Conservation (phyloP, 2,888 invertebrate genomes). For the Archips crataeganus region DNA sequence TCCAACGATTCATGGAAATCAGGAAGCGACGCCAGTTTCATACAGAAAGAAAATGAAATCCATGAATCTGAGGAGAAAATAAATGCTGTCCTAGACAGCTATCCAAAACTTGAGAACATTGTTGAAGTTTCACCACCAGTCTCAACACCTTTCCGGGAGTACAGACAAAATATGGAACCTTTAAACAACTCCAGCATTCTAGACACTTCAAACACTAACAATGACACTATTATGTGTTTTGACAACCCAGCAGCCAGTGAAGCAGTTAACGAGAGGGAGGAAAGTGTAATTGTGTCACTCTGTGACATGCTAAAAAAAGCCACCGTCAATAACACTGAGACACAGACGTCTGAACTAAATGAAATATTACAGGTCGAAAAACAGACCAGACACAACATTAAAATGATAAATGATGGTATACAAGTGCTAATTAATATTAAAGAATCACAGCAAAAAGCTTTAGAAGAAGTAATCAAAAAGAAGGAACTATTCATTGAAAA, state of each 20-base stretch:
- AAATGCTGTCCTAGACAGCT: slow-evolving; percentile 52
- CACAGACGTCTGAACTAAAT: slow-evolving; percentile 55
- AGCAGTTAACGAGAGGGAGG: slow-evolving; percentile 62
- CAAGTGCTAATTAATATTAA: slow-evolving; percentile 60
- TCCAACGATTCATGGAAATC: slow-evolving; percentile 72
- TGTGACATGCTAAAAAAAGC: slow-evolving; percentile 74
- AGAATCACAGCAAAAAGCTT: slow-evolving; percentile 62
- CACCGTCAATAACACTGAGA: slow-evolving; percentile 57
- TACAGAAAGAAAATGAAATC: slow-evolving; percentile 73
- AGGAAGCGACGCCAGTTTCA: slow-evolving; percentile 72
- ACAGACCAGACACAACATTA: slow-evolving; percentile 61
- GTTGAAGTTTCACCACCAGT: slow-evolving; percentile 66
- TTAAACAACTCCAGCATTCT: slow-evolving; percentile 65
- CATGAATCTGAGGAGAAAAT: slow-evolving; percentile 63
- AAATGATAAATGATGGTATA: slow-evolving; percentile 65
- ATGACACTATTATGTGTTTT: slow-evolving; percentile 73
- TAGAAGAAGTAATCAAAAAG: slow-evolving; percentile 57
- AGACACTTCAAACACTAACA: slow-evolving; percentile 57
- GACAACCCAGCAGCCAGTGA: slow-evolving; percentile 57
- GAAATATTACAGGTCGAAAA: slow-evolving; percentile 64
- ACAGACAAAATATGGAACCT: slow-evolving; percentile 68
- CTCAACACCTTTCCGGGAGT: slow-evolving; percentile 75
- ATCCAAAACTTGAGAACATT: slow-evolving; percentile 62
- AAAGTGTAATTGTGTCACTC: slow-evolving; percentile 71
- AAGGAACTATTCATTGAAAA: slow-evolving; percentile 60